A percentile compares a stretch with the other conserved stretches of the same genome.
phyloP scores from a whole-genome alignment of 1,140 invertebrate genomes.

The Lordiphosa mommai region DNA sequence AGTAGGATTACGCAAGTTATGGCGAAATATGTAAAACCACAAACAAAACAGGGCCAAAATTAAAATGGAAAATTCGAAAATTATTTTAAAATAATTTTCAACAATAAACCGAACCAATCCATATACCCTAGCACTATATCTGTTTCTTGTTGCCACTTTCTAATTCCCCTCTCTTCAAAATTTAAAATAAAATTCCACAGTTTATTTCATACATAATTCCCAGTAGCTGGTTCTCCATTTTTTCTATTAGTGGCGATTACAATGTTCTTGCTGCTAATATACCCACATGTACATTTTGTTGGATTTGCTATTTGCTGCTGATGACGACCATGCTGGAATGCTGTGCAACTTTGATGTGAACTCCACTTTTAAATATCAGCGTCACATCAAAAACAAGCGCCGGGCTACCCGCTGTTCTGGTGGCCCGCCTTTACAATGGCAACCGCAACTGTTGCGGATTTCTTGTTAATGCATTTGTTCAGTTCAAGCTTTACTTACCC shows the following conservation, averaged over 20 bases:
- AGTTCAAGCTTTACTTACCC: slow-evolving; percentile 28
- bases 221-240: too few species aligned
- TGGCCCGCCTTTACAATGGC: slow-evolving; percentile 58
- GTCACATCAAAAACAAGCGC: slow-evolving; percentile 66
- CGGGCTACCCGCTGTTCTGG: slow-evolving; percentile 43
- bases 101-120: too few species aligned
- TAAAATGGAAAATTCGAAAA: too few species aligned
- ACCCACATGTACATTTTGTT: slow-evolving; percentile 6
- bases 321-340: slow-evolving; percentile 21
- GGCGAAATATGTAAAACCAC: too few species aligned
- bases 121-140: too few species aligned
- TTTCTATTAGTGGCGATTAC: neutral
- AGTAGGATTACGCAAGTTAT: too few species aligned
- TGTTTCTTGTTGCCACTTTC: too few species aligned
- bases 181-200: too few species aligned
- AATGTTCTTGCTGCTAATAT: neutral
- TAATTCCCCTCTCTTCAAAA: too few species aligned
- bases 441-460: slow-evolving; percentile 46
- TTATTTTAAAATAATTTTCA: too few species aligned
- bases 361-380: slow-evolving; percentile 72
- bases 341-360: slow-evolving; percentile 54
- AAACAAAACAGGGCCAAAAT: too few species aligned
- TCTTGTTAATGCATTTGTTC: slow-evolving; percentile 44
- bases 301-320: slow-evolving; percentile 3
- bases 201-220: neutral